These are phyloP conservation scores for Poecile montanus DNA, from an alignment of 2,797 vertebrate genomes.

Conservation along the genomic window DNA sequence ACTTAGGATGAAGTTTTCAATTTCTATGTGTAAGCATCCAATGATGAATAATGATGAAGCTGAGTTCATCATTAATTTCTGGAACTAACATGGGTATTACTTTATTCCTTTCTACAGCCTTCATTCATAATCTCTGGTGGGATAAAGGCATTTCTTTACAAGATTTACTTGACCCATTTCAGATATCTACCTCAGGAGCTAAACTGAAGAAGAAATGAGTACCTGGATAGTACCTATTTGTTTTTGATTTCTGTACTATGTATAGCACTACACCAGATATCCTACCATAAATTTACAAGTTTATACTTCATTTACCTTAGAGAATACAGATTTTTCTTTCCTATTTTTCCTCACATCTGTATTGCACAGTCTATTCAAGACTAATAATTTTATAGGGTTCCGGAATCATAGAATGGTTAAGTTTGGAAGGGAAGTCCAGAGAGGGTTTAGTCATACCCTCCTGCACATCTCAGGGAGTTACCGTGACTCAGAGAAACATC, in stretches of 20 bases:
- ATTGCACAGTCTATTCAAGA: background rate
- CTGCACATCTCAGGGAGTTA: background rate
- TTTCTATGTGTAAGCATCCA: background rate
- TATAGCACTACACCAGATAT: background rate
- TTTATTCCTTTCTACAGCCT: background rate
- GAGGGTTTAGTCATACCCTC: background rate
- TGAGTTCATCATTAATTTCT: background rate
- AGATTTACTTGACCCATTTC: background rate
- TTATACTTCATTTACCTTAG: background rate
- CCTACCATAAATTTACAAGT: background rate
- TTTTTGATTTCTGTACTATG: background rate
- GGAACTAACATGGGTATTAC: background rate
- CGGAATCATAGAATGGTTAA: background rate
- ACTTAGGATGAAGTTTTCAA: background rate
- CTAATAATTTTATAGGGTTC: background rate
- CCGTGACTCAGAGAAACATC: background rate
- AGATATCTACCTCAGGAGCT: background rate
- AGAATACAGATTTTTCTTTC: background rate
- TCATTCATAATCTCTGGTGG: background rate
- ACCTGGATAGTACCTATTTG: background rate
- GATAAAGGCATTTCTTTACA: background rate
- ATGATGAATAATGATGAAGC: background rate
- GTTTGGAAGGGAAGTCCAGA: background rate
- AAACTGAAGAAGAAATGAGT: background rate
- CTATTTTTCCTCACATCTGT: background rate